Conservation (phyloP, 2,888 invertebrate genomes). For the Nemotelus nigrinus region DNA sequence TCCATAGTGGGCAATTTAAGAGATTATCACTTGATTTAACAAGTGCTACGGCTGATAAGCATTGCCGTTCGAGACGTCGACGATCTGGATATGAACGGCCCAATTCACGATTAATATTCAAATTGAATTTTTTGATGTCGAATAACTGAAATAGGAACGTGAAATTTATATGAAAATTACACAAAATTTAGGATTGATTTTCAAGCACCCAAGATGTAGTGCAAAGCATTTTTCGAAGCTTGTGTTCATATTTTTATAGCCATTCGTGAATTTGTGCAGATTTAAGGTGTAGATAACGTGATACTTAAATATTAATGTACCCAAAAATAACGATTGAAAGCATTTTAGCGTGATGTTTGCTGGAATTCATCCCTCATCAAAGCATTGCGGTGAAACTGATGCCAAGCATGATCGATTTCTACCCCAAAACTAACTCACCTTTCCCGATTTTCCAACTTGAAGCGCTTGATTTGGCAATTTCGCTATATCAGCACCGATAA, state of each 20-base stretch:
- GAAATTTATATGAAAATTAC: background rate
- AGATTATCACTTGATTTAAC: constrained; percentile 75
- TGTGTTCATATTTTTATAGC: too few relatives aligned
- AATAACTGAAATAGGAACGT: constrained; percentile 67
- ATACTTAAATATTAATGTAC: too few relatives aligned
- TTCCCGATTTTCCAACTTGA: constrained; percentile 71
- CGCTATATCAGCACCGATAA: constrained; percentile 75
- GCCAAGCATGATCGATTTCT: too few relatives aligned
- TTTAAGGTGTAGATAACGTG: too few relatives aligned
- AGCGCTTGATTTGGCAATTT: constrained; percentile 73
- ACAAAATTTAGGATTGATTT: too few relatives aligned
- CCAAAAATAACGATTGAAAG: too few relatives aligned
- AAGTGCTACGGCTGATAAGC: constrained; percentile 76
- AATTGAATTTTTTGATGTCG: constrained; percentile 78
- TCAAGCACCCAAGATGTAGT: too few relatives aligned
- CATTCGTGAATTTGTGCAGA: too few relatives aligned
- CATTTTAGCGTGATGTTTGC: too few relatives aligned
- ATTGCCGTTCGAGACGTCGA: constrained; percentile 73
- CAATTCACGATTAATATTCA: constrained; percentile 74
- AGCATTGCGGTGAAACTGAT: too few relatives aligned
- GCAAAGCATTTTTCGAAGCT: too few relatives aligned
- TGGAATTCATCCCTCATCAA: too few relatives aligned
- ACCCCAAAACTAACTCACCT: constrained; percentile 62
- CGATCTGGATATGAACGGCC: constrained; percentile 75
- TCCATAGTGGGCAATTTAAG: constrained; percentile 80